Percentiles rank a stretch among this genome's conserved stretches.
These are phyloP conservation scores for Dicrurus megarhynchus DNA, from an alignment of 2,113 vertebrate genomes.

Conservation along the genomic window DNA sequence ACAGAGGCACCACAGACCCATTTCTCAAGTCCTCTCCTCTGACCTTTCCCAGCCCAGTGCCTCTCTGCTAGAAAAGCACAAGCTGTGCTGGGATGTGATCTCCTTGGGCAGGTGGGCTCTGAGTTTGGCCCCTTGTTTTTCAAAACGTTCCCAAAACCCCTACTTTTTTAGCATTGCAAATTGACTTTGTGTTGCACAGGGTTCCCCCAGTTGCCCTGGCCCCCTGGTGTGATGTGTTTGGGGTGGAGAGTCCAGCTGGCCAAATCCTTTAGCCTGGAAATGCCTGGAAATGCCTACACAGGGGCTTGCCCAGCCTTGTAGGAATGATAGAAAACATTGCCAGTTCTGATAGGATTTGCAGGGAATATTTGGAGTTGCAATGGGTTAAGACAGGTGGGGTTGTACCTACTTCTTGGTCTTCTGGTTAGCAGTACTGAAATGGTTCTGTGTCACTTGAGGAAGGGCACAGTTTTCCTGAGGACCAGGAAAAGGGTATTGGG, in stretches of 20 bases:
- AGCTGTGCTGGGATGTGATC: background rate
- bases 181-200: background rate
- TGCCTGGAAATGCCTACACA: rapidly evolving
- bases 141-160: background rate
- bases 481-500: background rate
- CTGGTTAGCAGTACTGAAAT: background rate
- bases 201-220: background rate
- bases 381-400: background rate
- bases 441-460: background rate
- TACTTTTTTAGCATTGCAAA: background rate
- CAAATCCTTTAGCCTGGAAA: background rate
- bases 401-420: background rate
- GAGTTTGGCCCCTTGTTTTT: background rate
- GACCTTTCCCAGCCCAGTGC: background rate
- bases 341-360: background rate
- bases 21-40: background rate
- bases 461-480: background rate
- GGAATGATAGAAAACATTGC: background rate
- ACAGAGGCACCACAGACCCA: background rate
- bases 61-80: background rate
- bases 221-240: background rate
- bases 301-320: background rate
- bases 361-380: background rate
- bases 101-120: background rate
- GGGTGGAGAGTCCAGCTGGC: background rate